Evolutionary conservation across 2,888 invertebrate genomes (phyloP).

Genomic region (Stegophylla sp.): DNA sequence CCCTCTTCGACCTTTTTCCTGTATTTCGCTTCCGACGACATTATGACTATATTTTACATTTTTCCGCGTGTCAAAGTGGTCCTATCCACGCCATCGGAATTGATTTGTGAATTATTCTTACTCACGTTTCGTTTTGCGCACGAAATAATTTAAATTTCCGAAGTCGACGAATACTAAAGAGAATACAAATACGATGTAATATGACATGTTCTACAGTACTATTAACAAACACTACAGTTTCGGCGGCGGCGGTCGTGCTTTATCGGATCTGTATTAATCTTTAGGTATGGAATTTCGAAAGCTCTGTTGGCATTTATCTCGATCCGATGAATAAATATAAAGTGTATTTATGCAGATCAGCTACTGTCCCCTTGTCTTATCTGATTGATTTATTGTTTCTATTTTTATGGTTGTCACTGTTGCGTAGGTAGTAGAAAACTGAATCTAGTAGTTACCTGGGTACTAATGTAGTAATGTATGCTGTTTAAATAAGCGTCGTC

Average conservation of each 20-base stretch:
- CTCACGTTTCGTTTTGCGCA: conserved; percentile 47
- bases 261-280: conserved; percentile 6
- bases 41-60: conserved; percentile 10
- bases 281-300: not conserved
- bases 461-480: not conserved
- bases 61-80: conserved; percentile 20
- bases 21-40: not conserved
- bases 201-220: not conserved
- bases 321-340: not conserved
- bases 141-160: conserved; percentile 49
- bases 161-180: conserved; percentile 20
- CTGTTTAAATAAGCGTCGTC: conserved; percentile 9
- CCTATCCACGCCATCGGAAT: conserved; percentile 47
- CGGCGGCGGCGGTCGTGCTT: conserved; percentile 17
- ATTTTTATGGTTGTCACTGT: not conserved
- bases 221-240: not conserved
- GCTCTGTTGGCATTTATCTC: not conserved
- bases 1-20: conserved; percentile 5
- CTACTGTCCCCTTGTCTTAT: not conserved
- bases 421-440: not conserved
- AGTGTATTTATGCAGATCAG: conserved; percentile 22
- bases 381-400: conserved; percentile 39
- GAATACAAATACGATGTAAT: too few species aligned
- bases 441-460: not conserved
- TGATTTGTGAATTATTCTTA: conserved; percentile 44